A percentile compares a stretch with the other conserved stretches of the same genome.
Conservation (phyloP, 1,140 invertebrate genomes). For the Papilio helenus region DNA sequence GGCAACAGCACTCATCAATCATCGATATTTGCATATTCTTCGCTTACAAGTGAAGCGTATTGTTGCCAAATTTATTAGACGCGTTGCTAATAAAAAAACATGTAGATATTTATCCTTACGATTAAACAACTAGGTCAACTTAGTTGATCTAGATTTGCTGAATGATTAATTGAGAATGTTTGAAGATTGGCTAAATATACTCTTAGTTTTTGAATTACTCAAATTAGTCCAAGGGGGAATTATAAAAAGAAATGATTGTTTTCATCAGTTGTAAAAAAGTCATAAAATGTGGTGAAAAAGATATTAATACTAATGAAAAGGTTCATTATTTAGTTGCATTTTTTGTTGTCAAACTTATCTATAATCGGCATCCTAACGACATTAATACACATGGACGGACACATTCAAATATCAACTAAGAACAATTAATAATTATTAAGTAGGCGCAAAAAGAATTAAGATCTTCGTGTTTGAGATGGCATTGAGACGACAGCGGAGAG, state of each 20-base stretch:
- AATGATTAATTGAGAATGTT: neutral
- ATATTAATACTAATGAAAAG: neutral
- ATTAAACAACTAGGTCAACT: neutral
- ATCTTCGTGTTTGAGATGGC: conserved; percentile 75
- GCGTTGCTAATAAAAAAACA: neutral
- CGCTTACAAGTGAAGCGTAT: neutral
- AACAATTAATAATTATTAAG: conserved; percentile 78
- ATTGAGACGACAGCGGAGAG: conserved; percentile 77
- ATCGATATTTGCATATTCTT: conserved; percentile 58
- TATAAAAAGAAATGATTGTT: too few relatives aligned
- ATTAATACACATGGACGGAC: conserved; percentile 75
- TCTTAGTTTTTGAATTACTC: too few relatives aligned
- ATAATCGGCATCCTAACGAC: conserved; percentile 58
- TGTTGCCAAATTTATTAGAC: conserved; percentile 6
- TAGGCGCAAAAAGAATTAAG: conserved; percentile 69
- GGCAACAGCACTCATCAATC: conserved; percentile 58
- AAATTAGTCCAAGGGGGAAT: too few relatives aligned
- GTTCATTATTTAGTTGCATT: conserved; percentile 30
- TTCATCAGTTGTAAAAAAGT: neutral
- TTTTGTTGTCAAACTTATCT: conserved; percentile 40
- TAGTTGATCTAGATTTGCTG: neutral
- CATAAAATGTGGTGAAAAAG: neutral
- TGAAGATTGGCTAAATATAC: neutral
- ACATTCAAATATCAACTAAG: conserved; percentile 65
- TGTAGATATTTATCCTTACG: conserved; percentile 9